phyloP scores from a whole-genome alignment of 2,113 vertebrate species.

The Parotia lawesii region DNA sequence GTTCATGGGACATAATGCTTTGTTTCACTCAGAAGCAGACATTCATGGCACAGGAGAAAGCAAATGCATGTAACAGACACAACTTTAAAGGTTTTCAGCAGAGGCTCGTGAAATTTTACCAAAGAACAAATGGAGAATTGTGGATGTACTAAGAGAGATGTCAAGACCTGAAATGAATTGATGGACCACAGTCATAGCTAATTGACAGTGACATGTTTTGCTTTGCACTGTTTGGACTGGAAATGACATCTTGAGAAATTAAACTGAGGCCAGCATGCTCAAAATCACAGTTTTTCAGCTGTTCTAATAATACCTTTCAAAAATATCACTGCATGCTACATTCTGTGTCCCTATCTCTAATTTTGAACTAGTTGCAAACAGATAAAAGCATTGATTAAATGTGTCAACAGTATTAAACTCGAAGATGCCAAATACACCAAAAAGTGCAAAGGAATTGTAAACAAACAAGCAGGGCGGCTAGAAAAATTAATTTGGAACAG shows the following conservation, averaged over 20 bases:
- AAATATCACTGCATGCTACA: neutral
- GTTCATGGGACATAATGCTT: neutral
- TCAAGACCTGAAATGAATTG: neutral
- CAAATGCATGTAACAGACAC: conserved; percentile 36
- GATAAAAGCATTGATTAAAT: neutral
- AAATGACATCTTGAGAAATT: conserved; percentile 13
- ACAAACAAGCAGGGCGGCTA: neutral
- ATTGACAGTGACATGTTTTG: conserved; percentile 17
- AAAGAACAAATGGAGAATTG: neutral
- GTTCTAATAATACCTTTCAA: neutral
- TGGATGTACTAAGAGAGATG: neutral
- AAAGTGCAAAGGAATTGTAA: neutral
- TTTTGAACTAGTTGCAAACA: neutral
- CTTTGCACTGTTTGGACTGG: neutral
- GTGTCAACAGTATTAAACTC: neutral
- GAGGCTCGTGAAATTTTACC: neutral
- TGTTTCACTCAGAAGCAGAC: conserved; percentile 1
- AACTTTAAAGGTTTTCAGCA: conserved; percentile 3
- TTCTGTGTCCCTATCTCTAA: neutral
- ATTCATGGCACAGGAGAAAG: neutral
- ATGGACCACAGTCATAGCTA: conserved; percentile 23
- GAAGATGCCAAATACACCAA: neutral
- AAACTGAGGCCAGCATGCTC: neutral
- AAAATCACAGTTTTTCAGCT: neutral
- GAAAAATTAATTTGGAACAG: neutral